phyloP scores from a whole-genome alignment of 35 echinoderm and acorn worm species.

The Nesometra sesokonis region DNA sequence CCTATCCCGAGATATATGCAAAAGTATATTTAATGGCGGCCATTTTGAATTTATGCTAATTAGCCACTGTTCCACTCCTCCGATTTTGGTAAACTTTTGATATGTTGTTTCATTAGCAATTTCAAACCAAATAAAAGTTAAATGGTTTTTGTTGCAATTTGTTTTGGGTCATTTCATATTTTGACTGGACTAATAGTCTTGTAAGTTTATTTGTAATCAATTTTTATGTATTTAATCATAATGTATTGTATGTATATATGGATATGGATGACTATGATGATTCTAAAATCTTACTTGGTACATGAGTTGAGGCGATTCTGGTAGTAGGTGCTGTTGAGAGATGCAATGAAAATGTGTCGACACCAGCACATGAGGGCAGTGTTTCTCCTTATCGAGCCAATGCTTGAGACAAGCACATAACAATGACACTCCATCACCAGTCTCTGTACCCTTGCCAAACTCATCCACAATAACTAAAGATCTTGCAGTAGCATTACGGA shows the following conservation, averaged over 20 bases:
- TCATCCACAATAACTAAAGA: conserved; percentile 91
- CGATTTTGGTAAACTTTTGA: too few species aligned
- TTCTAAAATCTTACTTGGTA: conserved; percentile 59
- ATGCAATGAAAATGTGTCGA: conserved; percentile 91
- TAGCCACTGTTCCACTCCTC: too few species aligned
- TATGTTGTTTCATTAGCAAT: too few species aligned
- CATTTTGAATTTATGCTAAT: too few species aligned
- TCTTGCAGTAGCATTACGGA: conserved; percentile 35
- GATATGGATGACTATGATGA: neutral
- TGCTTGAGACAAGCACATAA: conserved; percentile 58
- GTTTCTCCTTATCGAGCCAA: conserved; percentile 53
- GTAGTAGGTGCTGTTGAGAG: conserved; percentile 46
- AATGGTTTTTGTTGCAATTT: too few species aligned
- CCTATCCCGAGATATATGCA: too few species aligned
- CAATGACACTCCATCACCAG: conserved; percentile 63
- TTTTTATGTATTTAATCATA: neutral
- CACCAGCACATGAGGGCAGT: conserved; percentile 75
- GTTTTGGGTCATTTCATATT: too few species aligned
- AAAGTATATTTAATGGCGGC: too few species aligned
- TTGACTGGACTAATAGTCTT: neutral
- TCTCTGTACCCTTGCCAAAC: conserved; percentile 90
- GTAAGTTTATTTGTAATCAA: neutral
- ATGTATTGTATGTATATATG: neutral
- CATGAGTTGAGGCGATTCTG: conserved; percentile 35
- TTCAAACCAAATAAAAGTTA: too few species aligned